Evolutionary conservation across 2,888 invertebrate species (phyloP).

Genomic region (Acanthosepion lycidas): DNA sequence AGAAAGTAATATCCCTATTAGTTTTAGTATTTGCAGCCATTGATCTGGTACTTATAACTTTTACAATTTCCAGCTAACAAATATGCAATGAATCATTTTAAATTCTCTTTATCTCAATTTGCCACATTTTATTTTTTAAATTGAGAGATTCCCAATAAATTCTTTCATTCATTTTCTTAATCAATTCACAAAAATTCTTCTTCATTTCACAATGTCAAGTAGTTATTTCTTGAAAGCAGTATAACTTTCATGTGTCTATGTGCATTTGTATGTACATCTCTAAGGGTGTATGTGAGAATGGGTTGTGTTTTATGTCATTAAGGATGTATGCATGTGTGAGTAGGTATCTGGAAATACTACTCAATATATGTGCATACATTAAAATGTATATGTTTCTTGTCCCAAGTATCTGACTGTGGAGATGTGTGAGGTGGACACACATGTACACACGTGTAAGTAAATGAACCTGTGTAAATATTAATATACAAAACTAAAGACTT

Average conservation of each 20-base stretch:
- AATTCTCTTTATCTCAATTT: conserved; percentile 16
- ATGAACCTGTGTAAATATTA: too few relatives aligned
- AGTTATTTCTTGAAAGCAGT: background rate
- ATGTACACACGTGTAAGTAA: too few relatives aligned
- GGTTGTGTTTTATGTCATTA: too few relatives aligned
- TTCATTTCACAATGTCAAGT: background rate
- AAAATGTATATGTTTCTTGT: too few relatives aligned
- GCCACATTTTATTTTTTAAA: background rate
- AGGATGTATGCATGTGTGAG: too few relatives aligned
- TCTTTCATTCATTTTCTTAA: background rate
- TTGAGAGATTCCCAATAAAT: background rate
- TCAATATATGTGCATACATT: too few relatives aligned
- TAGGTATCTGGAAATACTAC: too few relatives aligned
- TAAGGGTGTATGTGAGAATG: too few relatives aligned
- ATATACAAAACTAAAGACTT: too few relatives aligned
- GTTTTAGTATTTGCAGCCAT: background rate
- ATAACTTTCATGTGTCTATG: background rate
- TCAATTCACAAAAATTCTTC: background rate
- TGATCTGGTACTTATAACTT: background rate
- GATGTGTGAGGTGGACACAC: too few relatives aligned
- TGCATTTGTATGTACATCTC: too few relatives aligned
- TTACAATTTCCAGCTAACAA: background rate
- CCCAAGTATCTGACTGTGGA: too few relatives aligned
- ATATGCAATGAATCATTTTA: background rate
- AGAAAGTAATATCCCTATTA: background rate